phyloP scores from a whole-genome alignment of 2,113 vertebrate genomes.

The crab-eating macaque (Macaca fascicularis) region T2T-MFA8v1.1 NC_088375.1:174855001-174855500 shows the following conservation, averaged over 20 bases:
- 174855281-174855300: neutral
- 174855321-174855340: neutral
- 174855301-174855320: neutral
- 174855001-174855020: neutral
- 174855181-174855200: constrained; percentile 15
- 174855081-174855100: neutral
- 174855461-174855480: neutral
- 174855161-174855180: neutral
- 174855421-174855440: constrained; percentile 6
- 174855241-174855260: neutral
- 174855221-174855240: neutral
- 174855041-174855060: neutral
- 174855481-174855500: neutral
- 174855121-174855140: neutral
- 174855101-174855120: neutral
- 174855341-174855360: constrained; percentile 27
- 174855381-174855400: constrained; percentile 25
- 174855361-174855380: neutral
- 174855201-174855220: constrained; percentile 10
- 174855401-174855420: neutral
- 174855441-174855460: neutral
- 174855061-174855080: neutral
- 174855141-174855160: constrained; percentile 29
- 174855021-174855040: neutral
- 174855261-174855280: constrained; percentile 10